Base-by-base conservation (phyloP, 2,888 invertebrate genomes). In the Cepaea hortensis region DNA sequence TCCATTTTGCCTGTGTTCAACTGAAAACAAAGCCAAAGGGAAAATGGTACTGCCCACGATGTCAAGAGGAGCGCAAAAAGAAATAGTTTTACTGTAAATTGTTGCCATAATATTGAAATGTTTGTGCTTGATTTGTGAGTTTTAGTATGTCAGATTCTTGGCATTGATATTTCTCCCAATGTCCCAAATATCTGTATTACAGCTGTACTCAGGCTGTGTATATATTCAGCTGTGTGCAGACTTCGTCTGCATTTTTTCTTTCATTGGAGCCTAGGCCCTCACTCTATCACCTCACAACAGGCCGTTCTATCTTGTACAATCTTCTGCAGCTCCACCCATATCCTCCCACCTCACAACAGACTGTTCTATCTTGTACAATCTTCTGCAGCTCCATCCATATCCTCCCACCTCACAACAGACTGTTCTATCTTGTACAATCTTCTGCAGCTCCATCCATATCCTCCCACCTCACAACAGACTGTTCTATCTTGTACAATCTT, bases 1-100 rank as follows among this genome's bases (percentile, higher is more conserved):
- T 95, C 91, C 95, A 95, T 89, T 95, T 95, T 92, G 94, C 93
- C 13, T 95, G 95, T 91, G 95, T 95, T n/a, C 94, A 94, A n/a
- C 91, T 95, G 75, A 94, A 93, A 20, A 93, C 92, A 18, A 95
- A 95, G 87, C 95, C 95, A 0, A 95, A 95, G 90, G 95, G 95
- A 62, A 95, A 95, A 90, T 95, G 95, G 95, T 95, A 91, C 90
- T 95, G 95, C 89, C 94, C 94, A 0, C 88, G 93, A 50, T 95
- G 95, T 91, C 94, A 93, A 85, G 94, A 94, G 50, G 95, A 95
- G 88, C 91, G 95, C 85, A 95, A 95, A 92, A 95, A 95, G 87
- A 92, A 93, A 89, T 92, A 87, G 80, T 20, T 61, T 23, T 5
- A 5, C 23, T 11, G 13, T 73, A 1, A 20, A n/a, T 18, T 11